Percentiles rank a stretch among this genome's conserved stretches.
phyloP scores from a whole-genome alignment of 2,888 invertebrate species.

The Schrankia costaestrigalis region DNA sequence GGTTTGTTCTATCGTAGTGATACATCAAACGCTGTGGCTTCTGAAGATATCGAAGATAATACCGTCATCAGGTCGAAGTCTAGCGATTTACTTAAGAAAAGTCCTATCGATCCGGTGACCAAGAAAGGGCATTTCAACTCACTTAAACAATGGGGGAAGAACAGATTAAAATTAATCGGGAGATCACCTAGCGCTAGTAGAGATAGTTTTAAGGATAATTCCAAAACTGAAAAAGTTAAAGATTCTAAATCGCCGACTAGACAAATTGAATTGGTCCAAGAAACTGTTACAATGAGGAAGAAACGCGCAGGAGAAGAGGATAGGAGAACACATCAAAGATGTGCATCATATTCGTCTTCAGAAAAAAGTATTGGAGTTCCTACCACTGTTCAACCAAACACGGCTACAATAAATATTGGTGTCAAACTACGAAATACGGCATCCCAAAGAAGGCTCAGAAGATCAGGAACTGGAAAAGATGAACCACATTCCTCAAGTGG shows the following conservation, averaged over 20 bases:
- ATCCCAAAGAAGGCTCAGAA: conserved; percentile 84
- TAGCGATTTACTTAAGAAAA: conserved; percentile 88
- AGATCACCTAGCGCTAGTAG: conserved; percentile 81
- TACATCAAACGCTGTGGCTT: conserved; percentile 75
- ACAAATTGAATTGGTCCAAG: conserved; percentile 83
- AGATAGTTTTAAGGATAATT: conserved; percentile 69
- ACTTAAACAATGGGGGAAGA: conserved; percentile 92
- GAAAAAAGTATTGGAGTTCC: conserved; percentile 85
- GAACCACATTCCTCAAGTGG: conserved; percentile 95
- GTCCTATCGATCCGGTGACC: conserved; percentile 78
- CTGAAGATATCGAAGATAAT: conserved; percentile 76
- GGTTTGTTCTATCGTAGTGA: conserved; percentile 80
- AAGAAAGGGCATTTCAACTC: conserved; percentile 88
- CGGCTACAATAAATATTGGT: conserved; percentile 79
- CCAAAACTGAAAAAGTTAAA: conserved; percentile 62
- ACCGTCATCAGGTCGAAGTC: conserved; percentile 85
- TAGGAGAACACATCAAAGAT: conserved; percentile 87
- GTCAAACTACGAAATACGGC: conserved; percentile 90
- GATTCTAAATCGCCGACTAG: conserved; percentile 62
- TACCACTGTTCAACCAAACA: conserved; percentile 67
- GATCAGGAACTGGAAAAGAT: conserved; percentile 85
- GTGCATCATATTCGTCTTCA: conserved; percentile 88
- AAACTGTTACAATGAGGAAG: conserved; percentile 83
- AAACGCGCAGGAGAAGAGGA: conserved; percentile 82
- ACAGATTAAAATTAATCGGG: conserved; percentile 87